Percentiles rank a stretch among this genome's conserved stretches.
Evolutionary conservation across 2,888 invertebrate genomes (phyloP).

Genomic region (Oligia strigilis): DNA sequence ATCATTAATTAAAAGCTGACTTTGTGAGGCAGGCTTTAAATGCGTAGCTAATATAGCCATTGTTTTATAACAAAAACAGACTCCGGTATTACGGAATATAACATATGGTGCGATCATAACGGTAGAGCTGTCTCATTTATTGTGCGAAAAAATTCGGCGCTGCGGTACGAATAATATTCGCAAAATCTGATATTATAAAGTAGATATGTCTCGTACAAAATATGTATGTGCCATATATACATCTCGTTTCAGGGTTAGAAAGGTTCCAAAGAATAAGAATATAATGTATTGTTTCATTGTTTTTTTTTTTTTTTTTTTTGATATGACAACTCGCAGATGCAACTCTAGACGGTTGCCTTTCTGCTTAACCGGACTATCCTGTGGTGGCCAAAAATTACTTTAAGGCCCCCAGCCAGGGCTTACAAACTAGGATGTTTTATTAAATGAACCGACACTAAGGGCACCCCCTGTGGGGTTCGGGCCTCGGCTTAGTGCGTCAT

Average conservation of each 20-base stretch:
- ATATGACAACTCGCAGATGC: too few relatives aligned
- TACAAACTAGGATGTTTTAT: too few relatives aligned
- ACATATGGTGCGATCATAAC: slow-evolving; percentile 4
- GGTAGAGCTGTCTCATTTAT: background rate
- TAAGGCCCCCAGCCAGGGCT: too few relatives aligned
- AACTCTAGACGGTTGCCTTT: too few relatives aligned
- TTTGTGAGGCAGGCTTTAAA: background rate
- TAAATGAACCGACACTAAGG: too few relatives aligned
- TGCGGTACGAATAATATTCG: slow-evolving; percentile 18
- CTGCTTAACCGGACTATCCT: too few relatives aligned
- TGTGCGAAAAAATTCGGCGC: background rate
- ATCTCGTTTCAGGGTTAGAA: background rate
- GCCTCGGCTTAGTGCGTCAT: too few relatives aligned
- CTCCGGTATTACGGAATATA: background rate
- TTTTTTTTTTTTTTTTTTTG: too few relatives aligned
- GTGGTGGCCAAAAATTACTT: too few relatives aligned
- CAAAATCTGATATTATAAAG: slow-evolving; percentile 3
- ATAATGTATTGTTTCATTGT: background rate
- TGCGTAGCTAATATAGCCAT: background rate
- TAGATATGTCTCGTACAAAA: background rate
- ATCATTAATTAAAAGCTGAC: too few relatives aligned
- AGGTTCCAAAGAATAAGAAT: background rate
- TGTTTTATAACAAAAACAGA: slow-evolving; percentile 2
- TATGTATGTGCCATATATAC: too few relatives aligned
- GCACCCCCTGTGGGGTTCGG: too few relatives aligned